Percentiles rank a stretch among this genome's conserved stretches.
Conservation (phyloP, 2,888 invertebrate genomes). For the Halocaridina rubra region DNA sequence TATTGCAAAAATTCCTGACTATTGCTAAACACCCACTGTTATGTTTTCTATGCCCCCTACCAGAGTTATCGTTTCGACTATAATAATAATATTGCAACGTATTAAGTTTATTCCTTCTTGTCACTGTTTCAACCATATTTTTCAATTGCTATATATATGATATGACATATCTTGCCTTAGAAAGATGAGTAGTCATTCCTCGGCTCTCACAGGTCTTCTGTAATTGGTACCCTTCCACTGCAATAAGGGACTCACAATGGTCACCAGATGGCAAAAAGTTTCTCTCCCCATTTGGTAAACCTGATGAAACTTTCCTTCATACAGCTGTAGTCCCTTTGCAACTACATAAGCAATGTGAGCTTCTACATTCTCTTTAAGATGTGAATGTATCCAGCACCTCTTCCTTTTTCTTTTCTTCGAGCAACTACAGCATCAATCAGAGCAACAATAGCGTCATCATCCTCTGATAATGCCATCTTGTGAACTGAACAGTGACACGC, state of each 20-base stretch:
- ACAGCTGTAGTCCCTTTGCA: not conserved
- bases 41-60: not conserved
- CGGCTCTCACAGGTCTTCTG: constrained; percentile 21
- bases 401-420: no score
- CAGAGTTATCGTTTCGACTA: not conserved
- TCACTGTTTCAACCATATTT: not conserved
- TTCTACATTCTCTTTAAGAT: constrained; percentile 20
- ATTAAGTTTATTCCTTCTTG: constrained; percentile 17
- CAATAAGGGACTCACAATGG: constrained; percentile 13
- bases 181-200: constrained; percentile 26
- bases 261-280: constrained; percentile 4
- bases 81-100: not conserved
- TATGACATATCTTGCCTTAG: not conserved
- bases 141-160: not conserved
- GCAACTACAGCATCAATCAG: no score
- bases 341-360: constrained; percentile 14
- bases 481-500: not conserved
- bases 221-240: constrained; percentile 23
- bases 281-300: constrained; percentile 12
- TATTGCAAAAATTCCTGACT: not conserved
- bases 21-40: not conserved
- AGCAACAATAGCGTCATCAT: no score
- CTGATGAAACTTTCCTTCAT: constrained; percentile 20
- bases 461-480: constrained; percentile 9
- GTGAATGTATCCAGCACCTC: constrained; percentile 22